A percentile compares a stretch with the other conserved stretches of the same genome.
Conservation (phyloP, 2,888 invertebrate species). For the Pimpla rufipes region DNA sequence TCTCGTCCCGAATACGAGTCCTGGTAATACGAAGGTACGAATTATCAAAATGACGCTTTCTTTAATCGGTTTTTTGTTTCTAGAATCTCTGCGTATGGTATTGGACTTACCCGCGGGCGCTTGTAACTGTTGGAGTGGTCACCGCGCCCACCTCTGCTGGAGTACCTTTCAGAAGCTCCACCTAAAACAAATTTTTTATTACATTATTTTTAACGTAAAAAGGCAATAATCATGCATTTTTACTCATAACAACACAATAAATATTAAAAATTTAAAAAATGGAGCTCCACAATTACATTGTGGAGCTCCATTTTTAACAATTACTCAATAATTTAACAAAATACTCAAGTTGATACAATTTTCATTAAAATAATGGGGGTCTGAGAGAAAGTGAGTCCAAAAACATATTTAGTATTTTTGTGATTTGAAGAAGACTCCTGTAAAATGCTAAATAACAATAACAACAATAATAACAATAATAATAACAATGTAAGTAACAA, state of each 20-base stretch:
- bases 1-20: conserved; percentile 82
- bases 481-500: no score
- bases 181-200: conserved; percentile 26
- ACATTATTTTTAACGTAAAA: background rate
- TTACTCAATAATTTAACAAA: no score
- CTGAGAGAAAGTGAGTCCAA: background rate
- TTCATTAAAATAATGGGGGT: no score
- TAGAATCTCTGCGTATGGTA: background rate
- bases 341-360: no score
- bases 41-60: background rate
- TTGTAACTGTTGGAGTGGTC: conserved; percentile 83
- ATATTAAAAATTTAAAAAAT: no score
- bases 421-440: background rate
- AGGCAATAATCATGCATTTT: background rate
- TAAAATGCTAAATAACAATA: background rate
- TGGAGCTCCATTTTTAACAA: no score
- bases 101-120: conserved; percentile 79
- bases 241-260: background rate
- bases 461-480: no score
- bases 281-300: no score
- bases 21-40: conserved; percentile 65
- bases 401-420: background rate
- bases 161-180: conserved; percentile 81
- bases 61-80: background rate
- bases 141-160: conserved; percentile 81